These are phyloP conservation scores for Pelodytes ibericus DNA, from an alignment of 2,797 vertebrate genomes.

Conservation along the genomic window DNA sequence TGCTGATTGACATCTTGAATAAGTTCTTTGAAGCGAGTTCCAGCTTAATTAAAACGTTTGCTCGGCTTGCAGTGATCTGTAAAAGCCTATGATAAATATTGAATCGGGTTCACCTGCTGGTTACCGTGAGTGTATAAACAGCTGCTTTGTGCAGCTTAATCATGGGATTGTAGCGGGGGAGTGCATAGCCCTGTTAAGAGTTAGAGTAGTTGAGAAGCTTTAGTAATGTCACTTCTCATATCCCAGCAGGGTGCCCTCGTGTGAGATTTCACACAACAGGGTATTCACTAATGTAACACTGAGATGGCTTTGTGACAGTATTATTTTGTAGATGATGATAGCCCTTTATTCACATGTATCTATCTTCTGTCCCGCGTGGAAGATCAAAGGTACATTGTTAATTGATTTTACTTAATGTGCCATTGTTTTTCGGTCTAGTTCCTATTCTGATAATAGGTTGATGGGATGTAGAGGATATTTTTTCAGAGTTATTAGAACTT, in stretches of 20 bases:
- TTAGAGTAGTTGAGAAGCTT: conserved; percentile 71
- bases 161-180: conserved; percentile 72
- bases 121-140: conserved; percentile 95
- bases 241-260: conserved; percentile 75
- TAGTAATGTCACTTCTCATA: conserved; percentile 71
- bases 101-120: conserved; percentile 99
- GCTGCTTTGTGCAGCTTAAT: conserved; percentile 89
- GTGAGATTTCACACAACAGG: conserved; percentile 85
- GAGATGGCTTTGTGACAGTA: conserved; percentile 72
- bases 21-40: conserved; percentile 98
- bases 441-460: conserved; percentile 30
- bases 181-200: conserved; percentile 64
- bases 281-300: conserved; percentile 73
- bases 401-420: conserved; percentile 49
- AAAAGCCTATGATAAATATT: conserved; percentile 99
- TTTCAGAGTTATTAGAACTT: too few relatives aligned
- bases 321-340: conserved; percentile 67
- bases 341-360: conserved; percentile 39
- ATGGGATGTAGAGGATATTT: conserved; percentile 19
- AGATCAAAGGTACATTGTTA: conserved; percentile 44
- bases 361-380: conserved; percentile 29
- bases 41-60: conserved; percentile 99
- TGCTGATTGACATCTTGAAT: conserved; percentile 98
- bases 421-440: conserved; percentile 43
- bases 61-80: conserved; percentile 98